These are phyloP conservation scores for Hucho hucho DNA, from an alignment of 2,113 vertebrate genomes.

Conservation along the genomic window DNA sequence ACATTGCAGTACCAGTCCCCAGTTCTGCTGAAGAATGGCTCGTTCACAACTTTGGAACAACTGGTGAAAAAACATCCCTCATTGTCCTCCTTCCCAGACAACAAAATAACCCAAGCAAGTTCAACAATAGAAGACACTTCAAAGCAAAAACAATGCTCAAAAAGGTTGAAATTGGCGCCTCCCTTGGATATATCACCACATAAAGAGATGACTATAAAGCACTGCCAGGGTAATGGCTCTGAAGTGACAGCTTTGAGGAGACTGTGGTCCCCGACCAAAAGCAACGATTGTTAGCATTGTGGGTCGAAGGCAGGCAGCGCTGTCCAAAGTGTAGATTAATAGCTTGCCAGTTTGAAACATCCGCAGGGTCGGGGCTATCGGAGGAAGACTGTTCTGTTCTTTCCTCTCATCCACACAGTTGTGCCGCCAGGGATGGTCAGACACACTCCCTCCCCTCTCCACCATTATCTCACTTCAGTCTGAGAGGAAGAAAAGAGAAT, in stretches of 20 bases:
- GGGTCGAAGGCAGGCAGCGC: conserved; percentile 24
- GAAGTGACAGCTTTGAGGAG: conserved; percentile 26
- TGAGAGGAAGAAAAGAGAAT: too few species aligned
- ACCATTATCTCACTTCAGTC: too few species aligned
- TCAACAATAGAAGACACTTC: too few species aligned
- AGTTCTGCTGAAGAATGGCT: conserved; percentile 12
- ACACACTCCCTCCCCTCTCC: too few species aligned
- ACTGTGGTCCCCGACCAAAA: conserved; percentile 15
- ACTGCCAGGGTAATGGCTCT: neutral
- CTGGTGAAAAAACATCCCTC: conserved; percentile 2
- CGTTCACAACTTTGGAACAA: conserved; percentile 13
- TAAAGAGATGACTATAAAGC: conserved; percentile 35
- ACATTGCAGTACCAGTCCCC: neutral
- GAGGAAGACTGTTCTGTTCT: conserved; percentile 33
- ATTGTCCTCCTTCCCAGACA: conserved; percentile 9
- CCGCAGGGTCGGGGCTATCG: conserved; percentile 44
- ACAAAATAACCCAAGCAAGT: neutral
- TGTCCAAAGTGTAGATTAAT: conserved; percentile 51
- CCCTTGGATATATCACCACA: neutral
- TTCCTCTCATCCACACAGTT: conserved; percentile 31
- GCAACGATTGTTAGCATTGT: conserved; percentile 1
- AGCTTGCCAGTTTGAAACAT: conserved; percentile 54
- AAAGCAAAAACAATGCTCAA: too few species aligned
- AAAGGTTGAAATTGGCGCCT: too few species aligned
- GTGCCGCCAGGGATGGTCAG: conserved; percentile 3